These are phyloP conservation scores for Python bivittatus DNA, from an alignment of 2,113 vertebrate species.

Conservation along the genomic window DNA sequence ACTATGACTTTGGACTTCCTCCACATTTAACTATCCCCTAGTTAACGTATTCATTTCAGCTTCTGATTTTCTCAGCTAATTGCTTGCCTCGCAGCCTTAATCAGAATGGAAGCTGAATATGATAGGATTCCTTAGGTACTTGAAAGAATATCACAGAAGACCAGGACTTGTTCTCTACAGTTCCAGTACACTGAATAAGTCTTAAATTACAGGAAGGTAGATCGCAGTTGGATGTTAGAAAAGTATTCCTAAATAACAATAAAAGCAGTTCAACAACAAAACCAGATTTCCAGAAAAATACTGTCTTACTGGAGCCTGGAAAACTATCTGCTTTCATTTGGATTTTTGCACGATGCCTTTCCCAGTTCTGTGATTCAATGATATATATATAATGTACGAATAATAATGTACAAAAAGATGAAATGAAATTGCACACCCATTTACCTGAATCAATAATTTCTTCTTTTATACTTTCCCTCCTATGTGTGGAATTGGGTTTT, in stretches of 20 bases:
- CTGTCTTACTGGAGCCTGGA: neutral
- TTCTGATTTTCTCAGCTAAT: neutral
- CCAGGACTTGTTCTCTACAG: neutral
- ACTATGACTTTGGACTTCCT: neutral
- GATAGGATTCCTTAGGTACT: neutral
- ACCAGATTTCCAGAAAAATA: neutral
- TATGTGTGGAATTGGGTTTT: neutral
- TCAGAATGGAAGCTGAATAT: neutral
- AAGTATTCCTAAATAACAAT: neutral
- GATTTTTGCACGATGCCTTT: neutral
- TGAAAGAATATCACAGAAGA: neutral
- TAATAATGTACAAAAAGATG: neutral
- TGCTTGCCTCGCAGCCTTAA: neutral
- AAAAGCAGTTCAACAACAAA: neutral
- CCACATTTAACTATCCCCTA: neutral
- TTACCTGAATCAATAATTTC: constrained; percentile 24
- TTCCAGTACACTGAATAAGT: neutral
- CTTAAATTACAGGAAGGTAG: neutral
- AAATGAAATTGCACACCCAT: neutral
- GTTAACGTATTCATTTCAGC: neutral
- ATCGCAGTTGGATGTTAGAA: neutral
- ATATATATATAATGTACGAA: too few relatives aligned
- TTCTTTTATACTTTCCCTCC: constrained; percentile 43
- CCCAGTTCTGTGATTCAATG: neutral
- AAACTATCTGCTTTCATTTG: neutral